These are phyloP conservation scores for Neuroterus valhalla DNA, from an alignment of 1,140 invertebrate genomes.

Conservation along the genomic window DNA sequence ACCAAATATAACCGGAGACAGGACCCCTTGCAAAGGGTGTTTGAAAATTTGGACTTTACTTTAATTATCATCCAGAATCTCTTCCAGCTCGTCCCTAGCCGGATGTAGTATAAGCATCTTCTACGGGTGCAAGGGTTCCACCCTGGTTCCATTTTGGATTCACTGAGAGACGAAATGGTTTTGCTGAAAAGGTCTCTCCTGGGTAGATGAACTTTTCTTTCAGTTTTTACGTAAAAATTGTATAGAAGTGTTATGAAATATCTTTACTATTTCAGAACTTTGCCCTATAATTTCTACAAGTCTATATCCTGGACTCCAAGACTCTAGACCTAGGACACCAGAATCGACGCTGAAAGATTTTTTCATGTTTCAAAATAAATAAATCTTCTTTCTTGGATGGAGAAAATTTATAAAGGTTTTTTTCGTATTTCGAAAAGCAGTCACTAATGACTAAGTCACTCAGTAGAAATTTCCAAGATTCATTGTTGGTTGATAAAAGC, in stretches of 20 bases:
- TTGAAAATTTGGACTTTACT: slow-evolving; percentile 64
- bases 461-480: too few relatives aligned
- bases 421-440: too few relatives aligned
- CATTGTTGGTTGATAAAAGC: too few relatives aligned
- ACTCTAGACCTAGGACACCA: too few relatives aligned
- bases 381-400: too few relatives aligned
- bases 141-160: background rate
- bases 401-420: too few relatives aligned
- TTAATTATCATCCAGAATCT: slow-evolving; percentile 35
- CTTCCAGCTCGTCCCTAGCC: background rate
- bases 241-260: background rate
- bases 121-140: slow-evolving; percentile 4
- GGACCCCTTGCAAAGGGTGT: slow-evolving; percentile 73
- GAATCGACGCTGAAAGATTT: too few relatives aligned
- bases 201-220: slow-evolving; percentile 25
- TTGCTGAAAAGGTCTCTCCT: background rate
- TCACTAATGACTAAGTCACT: too few relatives aligned
- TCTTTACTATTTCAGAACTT: too few relatives aligned
- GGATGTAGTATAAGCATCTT: background rate
- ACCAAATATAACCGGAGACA: slow-evolving; percentile 70
- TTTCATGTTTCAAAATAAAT: too few relatives aligned
- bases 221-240: background rate
- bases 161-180: background rate
- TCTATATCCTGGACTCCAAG: too few relatives aligned
- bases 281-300: too few relatives aligned